Base-by-base conservation (phyloP, 2,797 vertebrate genomes). In the Pogonophryne albipinna region DNA sequence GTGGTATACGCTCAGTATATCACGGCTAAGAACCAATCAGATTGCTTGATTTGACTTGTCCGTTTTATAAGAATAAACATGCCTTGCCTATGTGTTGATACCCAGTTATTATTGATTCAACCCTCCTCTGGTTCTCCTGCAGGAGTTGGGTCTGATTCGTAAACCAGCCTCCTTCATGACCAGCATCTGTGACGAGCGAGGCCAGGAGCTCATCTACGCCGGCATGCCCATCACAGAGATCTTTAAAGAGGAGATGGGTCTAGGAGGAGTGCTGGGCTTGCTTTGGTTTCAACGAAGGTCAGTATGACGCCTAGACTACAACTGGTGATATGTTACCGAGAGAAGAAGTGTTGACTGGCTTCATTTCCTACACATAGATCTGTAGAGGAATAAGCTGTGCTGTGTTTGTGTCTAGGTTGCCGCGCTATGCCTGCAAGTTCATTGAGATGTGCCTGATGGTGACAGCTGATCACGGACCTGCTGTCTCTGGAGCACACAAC, bases 371-470 rank as follows among this genome's bases (percentile, higher is more conserved):
- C n/a, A 41, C 42, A 34, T 31, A 4, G 4, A n/a, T 70, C 16
- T 50, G 23, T 31, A 34, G 45, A 46, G 6, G 6, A 57, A 10
- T 65, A 20, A 69, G 1, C 17, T 38, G 4, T 19, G 38, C 16
- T 71, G 4, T 69, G n/a, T 45, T 61, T 71, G 23, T 62, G 2
- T 77, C 16, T 76, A 99, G 98, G 93, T 92, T 99, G 52, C 98
- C 98, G 0, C 97, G 94, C 56, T 99, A 99, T 0, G 97, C 97
- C 76, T 99, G 97, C 91, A 97, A 99, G 89, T 99, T 99, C 91
- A 97, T 99, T 2, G 98, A 99, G 93, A 99, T 99, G 98, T 99
- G 98, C 76, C 90, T 99, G 89, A 99, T 99, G 98, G 98, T 99
- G 85, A 99, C 98, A 0, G 98, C 98, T 6, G 98, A 99, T 78